Evolutionary conservation across 2,797 vertebrate genomes (phyloP), one percentile per base, ranked within the genome.

Genomic region (Melanotaenia nigrans): DNA sequence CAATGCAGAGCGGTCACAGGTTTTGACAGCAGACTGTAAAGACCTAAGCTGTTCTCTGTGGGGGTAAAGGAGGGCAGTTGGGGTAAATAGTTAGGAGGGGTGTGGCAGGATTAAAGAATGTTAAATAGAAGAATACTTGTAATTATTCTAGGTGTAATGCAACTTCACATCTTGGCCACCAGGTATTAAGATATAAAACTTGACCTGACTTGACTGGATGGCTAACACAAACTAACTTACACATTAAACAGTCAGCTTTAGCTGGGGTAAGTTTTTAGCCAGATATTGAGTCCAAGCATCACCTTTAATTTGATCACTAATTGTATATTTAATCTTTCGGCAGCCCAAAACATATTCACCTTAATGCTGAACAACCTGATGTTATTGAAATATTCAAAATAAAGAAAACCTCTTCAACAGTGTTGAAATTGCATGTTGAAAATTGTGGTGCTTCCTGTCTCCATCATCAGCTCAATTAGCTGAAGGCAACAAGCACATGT

Each of bases 1-100:
- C 85, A 64, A 90, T 63, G 75, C 87, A 56, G 75, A 85, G 88
- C 40, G 79, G 91, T 86, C 83, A 94, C 91, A 94, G 87, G 88
- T 93, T 95, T 94, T 92, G 92, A 92, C 90, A 95, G 90, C 87
- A 86, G 82, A 87, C 79, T 89, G 89, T 93, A 91, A 92, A 91
- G 91, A 93, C 91, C 93, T 92, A 89, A 85, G 81, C 83, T 92
- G 64, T 72, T 89, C 90, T 80, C 87, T 64, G 88, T 24, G 71
- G 90, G 89, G 85, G 77, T 81, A 22, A 83, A 53, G 65, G 59
- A 78, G 79, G 78, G 73, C 22, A 68, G 80, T 28, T 64, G 71
- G 86, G 80, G 81, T 71, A 70, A 67, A 51, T 59, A 71, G 76
- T 65, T 71, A 69, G 62, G 82, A 61, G 78, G 78, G 56, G 78